These are phyloP conservation scores for Sminthopsis crassicaudata DNA, from an alignment of 2,113 vertebrate species.

Conservation along the genomic window DNA sequence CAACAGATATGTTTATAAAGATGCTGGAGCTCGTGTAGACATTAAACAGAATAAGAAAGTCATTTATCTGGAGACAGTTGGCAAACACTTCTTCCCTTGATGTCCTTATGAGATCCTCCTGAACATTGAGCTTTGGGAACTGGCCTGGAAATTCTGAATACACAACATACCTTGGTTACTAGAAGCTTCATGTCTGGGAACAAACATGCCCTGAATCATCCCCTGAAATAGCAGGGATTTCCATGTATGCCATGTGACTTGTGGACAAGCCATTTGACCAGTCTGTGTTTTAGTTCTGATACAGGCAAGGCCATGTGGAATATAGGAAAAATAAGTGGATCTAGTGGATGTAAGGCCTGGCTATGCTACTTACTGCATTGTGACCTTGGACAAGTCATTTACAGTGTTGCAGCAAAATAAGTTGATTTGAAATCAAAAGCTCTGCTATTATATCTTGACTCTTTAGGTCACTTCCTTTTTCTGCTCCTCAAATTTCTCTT, in stretches of 20 bases:
- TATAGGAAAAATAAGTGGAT: too few species aligned
- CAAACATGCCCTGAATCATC: neutral
- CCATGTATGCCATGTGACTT: neutral
- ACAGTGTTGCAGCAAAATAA: neutral
- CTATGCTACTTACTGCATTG: neutral
- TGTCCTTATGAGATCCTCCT: fast-evolving
- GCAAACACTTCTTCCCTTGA: neutral
- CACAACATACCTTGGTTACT: neutral
- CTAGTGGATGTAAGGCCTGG: neutral
- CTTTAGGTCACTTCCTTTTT: neutral
- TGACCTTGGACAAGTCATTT: neutral
- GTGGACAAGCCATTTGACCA: neutral
- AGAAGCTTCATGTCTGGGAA: neutral
- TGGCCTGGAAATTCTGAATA: neutral
- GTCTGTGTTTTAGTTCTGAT: neutral
- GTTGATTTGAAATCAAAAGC: neutral
- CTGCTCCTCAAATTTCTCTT: neutral
- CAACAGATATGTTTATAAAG: constrained; percentile 63
- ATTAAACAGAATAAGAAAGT: constrained; percentile 73
- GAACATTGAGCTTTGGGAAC: neutral
- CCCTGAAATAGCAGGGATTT: neutral
- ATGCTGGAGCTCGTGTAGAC: constrained; percentile 48
- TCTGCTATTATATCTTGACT: neutral
- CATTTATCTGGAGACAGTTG: constrained; percentile 53
- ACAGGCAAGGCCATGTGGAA: fast-evolving